These are phyloP conservation scores for Euphydryas editha DNA, from an alignment of 2,888 invertebrate genomes.

Conservation along the genomic window DNA sequence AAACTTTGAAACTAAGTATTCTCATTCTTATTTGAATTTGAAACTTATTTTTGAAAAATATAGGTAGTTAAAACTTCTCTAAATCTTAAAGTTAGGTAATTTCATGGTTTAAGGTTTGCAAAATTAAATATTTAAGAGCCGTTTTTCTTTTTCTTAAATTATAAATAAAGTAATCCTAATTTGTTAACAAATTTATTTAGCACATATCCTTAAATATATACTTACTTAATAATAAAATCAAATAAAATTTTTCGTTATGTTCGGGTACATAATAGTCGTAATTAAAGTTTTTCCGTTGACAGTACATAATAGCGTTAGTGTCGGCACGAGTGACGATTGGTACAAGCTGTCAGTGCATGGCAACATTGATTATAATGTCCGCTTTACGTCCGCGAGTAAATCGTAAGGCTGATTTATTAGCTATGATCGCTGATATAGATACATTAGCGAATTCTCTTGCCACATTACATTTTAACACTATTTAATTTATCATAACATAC, in stretches of 20 bases:
- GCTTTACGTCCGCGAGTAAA: constrained; percentile 38
- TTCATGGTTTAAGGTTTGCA: no score
- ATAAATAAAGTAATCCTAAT: neutral
- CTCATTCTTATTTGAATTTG: neutral
- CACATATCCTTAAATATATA: no score
- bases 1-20: constrained; percentile 2
- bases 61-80: no score
- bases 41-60: no score
- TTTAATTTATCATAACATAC: constrained; percentile 22
- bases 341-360: constrained; percentile 63
- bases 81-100: no score
- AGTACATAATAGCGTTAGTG: constrained; percentile 9
- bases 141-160: no score
- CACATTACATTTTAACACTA: constrained; percentile 36
- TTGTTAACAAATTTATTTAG: no score
- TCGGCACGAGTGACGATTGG: constrained; percentile 49
- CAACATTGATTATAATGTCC: constrained; percentile 72
- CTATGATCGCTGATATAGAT: constrained; percentile 33
- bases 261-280: neutral
- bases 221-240: no score
- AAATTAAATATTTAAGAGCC: no score
- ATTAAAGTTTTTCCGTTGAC: neutral
- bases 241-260: no score
- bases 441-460: constrained; percentile 41
- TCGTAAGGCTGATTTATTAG: constrained; percentile 32